Base-by-base conservation (phyloP, 2,888 invertebrate genomes). In the Hydraecia micacea region DNA sequence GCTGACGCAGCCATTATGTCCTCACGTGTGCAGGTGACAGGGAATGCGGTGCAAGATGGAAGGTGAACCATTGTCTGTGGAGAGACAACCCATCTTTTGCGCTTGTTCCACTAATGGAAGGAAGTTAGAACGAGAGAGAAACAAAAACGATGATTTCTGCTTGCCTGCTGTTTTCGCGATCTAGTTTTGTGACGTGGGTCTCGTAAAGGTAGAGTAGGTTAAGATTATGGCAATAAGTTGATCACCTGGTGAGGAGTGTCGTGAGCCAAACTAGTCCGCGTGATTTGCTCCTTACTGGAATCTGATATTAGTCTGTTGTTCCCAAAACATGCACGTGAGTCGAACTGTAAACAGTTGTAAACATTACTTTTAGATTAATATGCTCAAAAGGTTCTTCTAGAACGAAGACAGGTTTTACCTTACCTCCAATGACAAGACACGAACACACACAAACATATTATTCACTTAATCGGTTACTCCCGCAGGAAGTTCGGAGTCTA, bases 401-500 rank as follows among this genome's bases (percentile, higher is more conserved):
- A 71, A 73, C 0, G 58, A 32, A 66, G 66, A 73, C 62, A 81
- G 73, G 62, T 73, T 21, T 65, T 71, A 80, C 52, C 18, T 76
- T 70, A 71, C 77, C 49, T 70, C 25, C 58, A 74, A 63, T 82
- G 73, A 58, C 25, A 68, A 81, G 49, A 76, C 70, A 80, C 62
- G 63, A 58, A 79, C 66, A 77, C 69, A 74, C 63, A 73, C 28
- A 84, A 78, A 71, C 79, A 87, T 86, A 82, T 84, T 86, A 86
- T 84, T 84, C 84, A 88, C 73, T 80, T 87, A 84, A 88, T 86
- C 80, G 82, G 87, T 90, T 91, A 91, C 91, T 90, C 80, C 80
- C 78, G 82, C 75, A 86, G 86, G 87, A 91, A 90, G 87, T 92
- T 92, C 86, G 84, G 90, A 89, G 89, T 90, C 86, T 89, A 91